Conservation (phyloP, 2,888 invertebrate species). For the Diabrotica balteata region DNA sequence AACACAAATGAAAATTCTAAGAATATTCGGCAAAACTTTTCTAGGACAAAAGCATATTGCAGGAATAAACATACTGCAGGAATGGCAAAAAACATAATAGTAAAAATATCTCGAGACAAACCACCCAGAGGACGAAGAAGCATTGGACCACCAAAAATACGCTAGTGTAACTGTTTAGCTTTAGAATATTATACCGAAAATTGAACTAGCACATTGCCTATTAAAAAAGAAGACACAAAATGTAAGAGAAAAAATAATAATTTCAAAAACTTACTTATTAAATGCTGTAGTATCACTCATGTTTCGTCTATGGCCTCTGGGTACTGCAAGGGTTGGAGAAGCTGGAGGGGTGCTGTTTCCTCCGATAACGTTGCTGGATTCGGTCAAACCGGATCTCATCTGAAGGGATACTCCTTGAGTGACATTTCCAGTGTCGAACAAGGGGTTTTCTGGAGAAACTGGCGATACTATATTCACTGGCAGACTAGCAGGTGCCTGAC, state of each 20-base stretch:
- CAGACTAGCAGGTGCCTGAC: constrained; percentile 30
- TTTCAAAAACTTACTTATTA: constrained; percentile 66
- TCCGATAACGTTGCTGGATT: constrained; percentile 54
- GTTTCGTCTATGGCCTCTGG: constrained; percentile 75
- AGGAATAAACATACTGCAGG: too few relatives aligned
- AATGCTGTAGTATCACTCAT: constrained; percentile 86
- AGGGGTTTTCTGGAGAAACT: constrained; percentile 47
- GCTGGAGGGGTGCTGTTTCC: constrained; percentile 53
- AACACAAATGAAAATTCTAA: too few relatives aligned
- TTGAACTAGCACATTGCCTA: too few relatives aligned
- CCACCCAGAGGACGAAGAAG: too few relatives aligned
- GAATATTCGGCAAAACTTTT: too few relatives aligned
- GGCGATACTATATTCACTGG: constrained; percentile 47
- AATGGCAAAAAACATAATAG: too few relatives aligned
- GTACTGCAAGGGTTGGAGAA: constrained; percentile 55
- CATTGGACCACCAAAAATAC: too few relatives aligned
- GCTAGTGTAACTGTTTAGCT: too few relatives aligned
- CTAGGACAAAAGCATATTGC: too few relatives aligned
- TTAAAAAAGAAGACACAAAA: neutral
- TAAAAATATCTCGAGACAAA: too few relatives aligned
- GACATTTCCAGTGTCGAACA: constrained; percentile 45
- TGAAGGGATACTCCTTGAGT: constrained; percentile 38
- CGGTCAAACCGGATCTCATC: constrained; percentile 48
- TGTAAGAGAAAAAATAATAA: neutral
- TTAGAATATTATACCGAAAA: too few relatives aligned